phyloP scores from a whole-genome alignment of 2,888 invertebrate genomes.

The Masnerella sp. region DNA sequence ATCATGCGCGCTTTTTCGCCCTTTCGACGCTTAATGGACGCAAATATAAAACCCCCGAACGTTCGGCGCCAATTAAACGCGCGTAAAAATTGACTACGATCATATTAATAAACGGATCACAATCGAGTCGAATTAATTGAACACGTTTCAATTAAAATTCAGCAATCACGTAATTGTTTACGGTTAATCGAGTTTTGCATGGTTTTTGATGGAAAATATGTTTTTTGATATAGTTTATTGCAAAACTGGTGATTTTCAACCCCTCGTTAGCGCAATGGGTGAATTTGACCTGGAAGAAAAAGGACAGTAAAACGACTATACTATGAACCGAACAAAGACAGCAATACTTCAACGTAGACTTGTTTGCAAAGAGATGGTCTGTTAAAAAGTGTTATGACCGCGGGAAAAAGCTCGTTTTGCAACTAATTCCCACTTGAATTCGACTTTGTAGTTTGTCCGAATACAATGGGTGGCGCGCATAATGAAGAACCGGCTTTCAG shows the following conservation, averaged over 20 bases:
- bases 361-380: constrained; percentile 15
- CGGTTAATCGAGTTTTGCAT: too few species aligned
- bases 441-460: constrained; percentile 64
- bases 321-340: too few species aligned
- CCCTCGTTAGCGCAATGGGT: too few species aligned
- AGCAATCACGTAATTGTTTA: neutral
- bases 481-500: constrained; percentile 71
- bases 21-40: neutral
- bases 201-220: too few species aligned
- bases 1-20: constrained; percentile 27
- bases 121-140: constrained; percentile 17
- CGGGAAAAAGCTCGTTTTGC: constrained; percentile 28
- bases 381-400: constrained; percentile 16
- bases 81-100: constrained; percentile 1
- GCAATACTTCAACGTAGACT: too few species aligned
- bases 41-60: neutral
- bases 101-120: constrained; percentile 4
- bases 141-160: constrained; percentile 14
- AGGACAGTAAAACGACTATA: too few species aligned
- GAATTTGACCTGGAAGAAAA: too few species aligned
- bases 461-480: constrained; percentile 72
- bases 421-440: constrained; percentile 44
- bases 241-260: too few species aligned
- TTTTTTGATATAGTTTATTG: too few species aligned
- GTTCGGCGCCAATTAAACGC: constrained; percentile 1